Base-by-base conservation (phyloP, 2,797 vertebrate genomes). In the Tolypeutes matacus region DNA sequence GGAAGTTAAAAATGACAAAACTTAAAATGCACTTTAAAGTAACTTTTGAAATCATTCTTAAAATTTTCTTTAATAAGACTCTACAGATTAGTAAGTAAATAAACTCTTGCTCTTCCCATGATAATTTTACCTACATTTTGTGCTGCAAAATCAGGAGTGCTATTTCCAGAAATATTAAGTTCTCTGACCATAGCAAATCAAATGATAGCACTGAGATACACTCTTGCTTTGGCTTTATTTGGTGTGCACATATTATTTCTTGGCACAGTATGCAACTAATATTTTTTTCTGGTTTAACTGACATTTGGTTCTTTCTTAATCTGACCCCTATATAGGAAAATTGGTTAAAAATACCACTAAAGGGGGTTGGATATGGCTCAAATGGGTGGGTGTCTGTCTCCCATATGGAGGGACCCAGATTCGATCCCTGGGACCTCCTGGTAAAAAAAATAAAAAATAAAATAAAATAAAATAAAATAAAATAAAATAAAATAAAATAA, bases 11-110 rank as follows among this genome's bases (percentile, higher is more conserved):
- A 70, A 64, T 51, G 29, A 93, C 67, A 84, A 77, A 29, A 17
- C 80, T 64, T 78, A 60, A 2, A 64, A 53, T 15, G 60, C 92
- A 81, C 62, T 92, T 92, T 78, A 84, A 94, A 94, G 69, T 64
- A 25, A 65, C 42, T 87, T 84, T 46, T 72, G 69, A 5, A 13
- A n/a, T n/a, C 62, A 91, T 90, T 42, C 29, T 94, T 56, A 73
- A 95, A 78, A 92, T 73, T 21, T 23, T 2, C 73, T 84, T 72
- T 85, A 77, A 73, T 86, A 15, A 81, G 21, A 53, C 60, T 65
- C 65, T 94, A n/a, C 10, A 89, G 94, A 62, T 89, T 86, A 83
- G 7, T 60, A 70, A 92, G 4, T 42, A 64, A 58, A 42, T 46
- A 69, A 64, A 14, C 29, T 84, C 29, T 23, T 27, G 12, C 75